phyloP scores from a whole-genome alignment of 2,797 vertebrate genomes.

The Acrocephalus scirpaceus region DNA sequence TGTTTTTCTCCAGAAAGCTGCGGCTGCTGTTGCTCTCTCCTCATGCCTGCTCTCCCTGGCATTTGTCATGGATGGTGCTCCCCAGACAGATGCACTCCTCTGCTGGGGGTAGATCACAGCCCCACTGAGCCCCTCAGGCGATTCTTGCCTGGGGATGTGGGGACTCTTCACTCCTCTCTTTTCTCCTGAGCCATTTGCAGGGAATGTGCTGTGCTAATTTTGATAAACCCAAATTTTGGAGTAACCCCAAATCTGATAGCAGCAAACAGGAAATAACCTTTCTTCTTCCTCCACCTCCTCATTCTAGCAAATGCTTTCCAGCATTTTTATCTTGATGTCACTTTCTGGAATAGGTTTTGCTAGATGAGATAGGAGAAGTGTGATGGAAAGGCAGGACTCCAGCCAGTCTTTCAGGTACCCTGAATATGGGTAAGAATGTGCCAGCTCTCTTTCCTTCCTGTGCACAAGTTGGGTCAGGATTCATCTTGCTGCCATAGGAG shows the following conservation, averaged over 20 bases:
- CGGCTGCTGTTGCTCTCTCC: neutral
- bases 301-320: neutral
- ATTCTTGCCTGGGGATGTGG: neutral
- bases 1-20: neutral
- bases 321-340: neutral
- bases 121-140: fast-evolving
- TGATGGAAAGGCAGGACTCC: neutral
- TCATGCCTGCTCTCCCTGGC: fast-evolving
- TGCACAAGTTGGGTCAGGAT: neutral
- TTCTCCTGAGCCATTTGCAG: neutral
- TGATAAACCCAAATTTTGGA: neutral
- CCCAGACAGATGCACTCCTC: neutral
- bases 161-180: neutral
- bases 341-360: neutral
- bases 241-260: neutral
- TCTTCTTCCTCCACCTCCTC: neutral
- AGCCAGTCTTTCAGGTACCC: neutral
- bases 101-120: neutral
- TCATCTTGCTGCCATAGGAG: neutral
- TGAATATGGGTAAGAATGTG: neutral
- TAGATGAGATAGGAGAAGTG: neutral
- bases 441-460: neutral
- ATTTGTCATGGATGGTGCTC: fast-evolving
- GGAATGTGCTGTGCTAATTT: neutral
- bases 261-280: neutral